Evolutionary conservation across 2,113 vertebrate species (phyloP).

Genomic region (Calyptomena viridis): DNA sequence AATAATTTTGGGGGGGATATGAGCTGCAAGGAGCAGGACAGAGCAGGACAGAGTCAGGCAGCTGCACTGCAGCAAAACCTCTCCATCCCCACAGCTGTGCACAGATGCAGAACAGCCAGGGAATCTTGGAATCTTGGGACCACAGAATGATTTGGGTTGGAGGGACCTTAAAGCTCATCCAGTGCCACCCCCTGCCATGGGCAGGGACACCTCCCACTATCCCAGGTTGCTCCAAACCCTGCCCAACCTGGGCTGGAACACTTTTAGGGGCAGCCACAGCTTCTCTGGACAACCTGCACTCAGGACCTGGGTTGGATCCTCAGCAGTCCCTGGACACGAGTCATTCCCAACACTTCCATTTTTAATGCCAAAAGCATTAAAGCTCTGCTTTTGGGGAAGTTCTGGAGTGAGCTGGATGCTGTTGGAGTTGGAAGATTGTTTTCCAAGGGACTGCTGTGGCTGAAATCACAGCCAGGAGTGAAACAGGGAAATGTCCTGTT

Average conservation of each 20-base stretch:
- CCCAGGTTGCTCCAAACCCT: not conserved
- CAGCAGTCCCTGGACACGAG: not conserved
- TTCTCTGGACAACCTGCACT: not conserved
- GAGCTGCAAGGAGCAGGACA: not conserved
- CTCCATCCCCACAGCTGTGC: rapidly evolving
- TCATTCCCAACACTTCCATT: not conserved
- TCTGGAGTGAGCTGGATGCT: not conserved
- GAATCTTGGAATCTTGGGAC: not conserved
- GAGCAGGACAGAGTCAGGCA: not conserved
- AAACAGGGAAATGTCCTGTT: rapidly evolving
- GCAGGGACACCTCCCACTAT: not conserved
- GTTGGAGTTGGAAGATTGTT: not conserved
- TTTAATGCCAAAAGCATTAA: not conserved
- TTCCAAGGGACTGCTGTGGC: not conserved
- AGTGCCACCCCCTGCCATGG: not conserved
- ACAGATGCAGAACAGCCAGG: not conserved
- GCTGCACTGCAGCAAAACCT: not conserved
- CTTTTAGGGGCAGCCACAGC: not conserved
- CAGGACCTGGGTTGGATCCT: not conserved
- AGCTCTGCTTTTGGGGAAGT: not conserved
- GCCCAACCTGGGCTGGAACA: rapidly evolving
- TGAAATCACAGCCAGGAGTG: not conserved
- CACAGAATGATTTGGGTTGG: not conserved
- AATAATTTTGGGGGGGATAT: not conserved
- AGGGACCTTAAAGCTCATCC: not conserved